Evolutionary conservation across 2,113 vertebrate species (phyloP), one percentile per base, ranked within the genome.

Genomic region (Polypterus bichir): DNA sequence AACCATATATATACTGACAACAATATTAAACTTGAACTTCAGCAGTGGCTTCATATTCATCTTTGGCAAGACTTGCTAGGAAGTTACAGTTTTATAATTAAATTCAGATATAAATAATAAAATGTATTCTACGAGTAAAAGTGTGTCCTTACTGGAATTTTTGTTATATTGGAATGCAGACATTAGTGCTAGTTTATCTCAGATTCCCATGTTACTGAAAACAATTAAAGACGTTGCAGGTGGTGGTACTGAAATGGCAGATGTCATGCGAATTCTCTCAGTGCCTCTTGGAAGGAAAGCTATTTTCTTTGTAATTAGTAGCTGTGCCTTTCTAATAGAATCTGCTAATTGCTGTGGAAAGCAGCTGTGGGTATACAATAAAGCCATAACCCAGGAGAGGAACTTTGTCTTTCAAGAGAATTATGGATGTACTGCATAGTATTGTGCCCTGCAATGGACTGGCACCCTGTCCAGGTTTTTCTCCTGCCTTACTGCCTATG

Each of bases 251-350:
- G 60, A 64, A 47, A 58, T 65, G 61, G 68, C n/a, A 60, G 63
- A 66, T 66, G 65, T 71, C 68, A 69, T 54, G 59, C 67, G 51
- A 74, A 59, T 66, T 65, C 60, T 72, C 44, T 1, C 4, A 66
- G 54, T 62, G 57, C 59, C 52, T 52, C 64, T 71, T 62, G 48
- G 61, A 71, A 63, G 72, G 64, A 69, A 69, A 68, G 66, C 62
- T 71, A 61, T 69, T 70, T 74, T 66, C 66, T 59, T 46, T 60
- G 62, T 71, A 74, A 81, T 76, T 79, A 80, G 73, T 45, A 66
- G 64, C 52, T 62, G 61, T 61, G 64, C 62, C 71, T 75, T 60
- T 65, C 56, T 65, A 71, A 74, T 66, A 59, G 48, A 61, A 69
- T 70, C 65, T 69, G 71, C 73, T 76, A 69, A 77, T 75, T 70